Conservation (phyloP, 64 coral and sea anemone species). For the Catalaphyllia jardinei region DNA sequence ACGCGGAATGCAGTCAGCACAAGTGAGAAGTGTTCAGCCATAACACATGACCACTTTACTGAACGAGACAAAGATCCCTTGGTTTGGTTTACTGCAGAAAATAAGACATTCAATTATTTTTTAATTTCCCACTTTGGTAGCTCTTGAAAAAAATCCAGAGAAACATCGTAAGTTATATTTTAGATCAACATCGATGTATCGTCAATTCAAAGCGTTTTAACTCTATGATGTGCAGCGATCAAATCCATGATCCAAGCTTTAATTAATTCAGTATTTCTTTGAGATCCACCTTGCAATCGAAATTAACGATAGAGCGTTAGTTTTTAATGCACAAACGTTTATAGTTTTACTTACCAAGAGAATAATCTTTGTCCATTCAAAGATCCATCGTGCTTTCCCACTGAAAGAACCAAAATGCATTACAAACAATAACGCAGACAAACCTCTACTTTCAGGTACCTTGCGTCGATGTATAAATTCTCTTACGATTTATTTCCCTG, state of each 20-base stretch:
- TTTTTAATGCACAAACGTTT: background rate
- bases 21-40: background rate
- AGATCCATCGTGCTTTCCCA: slow-evolving; percentile 89
- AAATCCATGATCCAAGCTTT: too few species aligned
- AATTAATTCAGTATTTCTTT: too few species aligned
- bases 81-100: slow-evolving; percentile 67
- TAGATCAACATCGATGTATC: too few species aligned
- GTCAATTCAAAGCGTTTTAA: too few species aligned
- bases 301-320: too few species aligned
- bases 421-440: background rate
- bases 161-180: too few species aligned
- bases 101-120: background rate
- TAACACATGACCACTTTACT: slow-evolving; percentile 88
- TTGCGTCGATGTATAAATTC: background rate
- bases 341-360: slow-evolving; percentile 58
- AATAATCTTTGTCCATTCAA: slow-evolving; percentile 68
- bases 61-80: slow-evolving; percentile 76
- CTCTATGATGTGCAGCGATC: too few species aligned
- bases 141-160: background rate
- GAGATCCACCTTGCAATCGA: too few species aligned
- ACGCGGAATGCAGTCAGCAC: background rate
- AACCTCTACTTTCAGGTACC: background rate
- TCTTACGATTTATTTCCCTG: too few species aligned
- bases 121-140: background rate
- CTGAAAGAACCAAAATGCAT: slow-evolving; percentile 20